Conservation (phyloP, 2,113 vertebrate genomes). For the Prunella fulvescens region DNA sequence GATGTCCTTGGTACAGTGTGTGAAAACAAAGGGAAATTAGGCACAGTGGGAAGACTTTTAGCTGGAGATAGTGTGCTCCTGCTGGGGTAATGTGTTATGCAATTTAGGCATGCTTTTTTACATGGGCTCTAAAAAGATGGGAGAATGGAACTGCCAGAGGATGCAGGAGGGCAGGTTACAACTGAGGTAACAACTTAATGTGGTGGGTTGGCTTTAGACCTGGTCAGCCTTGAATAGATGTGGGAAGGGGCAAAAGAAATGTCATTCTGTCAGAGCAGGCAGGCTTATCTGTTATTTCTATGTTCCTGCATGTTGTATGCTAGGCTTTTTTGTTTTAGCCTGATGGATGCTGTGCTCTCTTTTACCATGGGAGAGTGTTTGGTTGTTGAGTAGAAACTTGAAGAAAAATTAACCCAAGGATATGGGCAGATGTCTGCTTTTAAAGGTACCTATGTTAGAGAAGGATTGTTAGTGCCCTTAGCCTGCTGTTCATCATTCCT, state of each 20-base stretch:
- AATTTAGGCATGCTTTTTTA: neutral
- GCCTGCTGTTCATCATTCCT: neutral
- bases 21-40: neutral
- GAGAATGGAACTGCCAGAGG: neutral
- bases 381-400: neutral
- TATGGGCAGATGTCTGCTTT: neutral
- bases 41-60: neutral
- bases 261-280: neutral
- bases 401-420: neutral
- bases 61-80: neutral
- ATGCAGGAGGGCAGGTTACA: neutral
- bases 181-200: neutral
- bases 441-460: neutral
- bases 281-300: neutral
- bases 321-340: neutral
- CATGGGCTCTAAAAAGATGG: neutral
- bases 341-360: neutral
- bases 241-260: neutral
- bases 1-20: neutral
- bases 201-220: neutral
- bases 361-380: neutral
- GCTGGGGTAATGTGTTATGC: neutral
- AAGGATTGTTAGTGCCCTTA: neutral
- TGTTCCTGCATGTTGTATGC: neutral
- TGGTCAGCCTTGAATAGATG: neutral